These are phyloP conservation scores for Odontesthes bonariensis DNA, from an alignment of 2,113 vertebrate genomes.

Conservation along the genomic window DNA sequence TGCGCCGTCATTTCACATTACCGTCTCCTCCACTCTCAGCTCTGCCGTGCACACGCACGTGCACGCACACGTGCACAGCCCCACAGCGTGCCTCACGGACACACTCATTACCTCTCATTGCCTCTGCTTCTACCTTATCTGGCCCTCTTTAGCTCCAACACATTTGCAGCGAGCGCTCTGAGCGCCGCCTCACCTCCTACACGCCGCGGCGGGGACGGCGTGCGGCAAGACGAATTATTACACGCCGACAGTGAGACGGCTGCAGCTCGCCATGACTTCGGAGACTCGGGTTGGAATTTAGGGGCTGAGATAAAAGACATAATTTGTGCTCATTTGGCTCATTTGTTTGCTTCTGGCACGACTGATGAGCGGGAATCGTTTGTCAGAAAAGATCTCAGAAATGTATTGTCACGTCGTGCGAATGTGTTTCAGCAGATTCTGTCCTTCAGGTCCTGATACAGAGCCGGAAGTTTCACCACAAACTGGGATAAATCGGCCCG, in stretches of 20 bases:
- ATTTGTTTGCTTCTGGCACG: neutral
- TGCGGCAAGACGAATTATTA: slow-evolving; percentile 64
- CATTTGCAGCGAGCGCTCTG: slow-evolving; percentile 62
- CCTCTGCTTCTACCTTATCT: slow-evolving; percentile 78
- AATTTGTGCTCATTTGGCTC: slow-evolving; percentile 2
- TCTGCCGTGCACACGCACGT: slow-evolving; percentile 80
- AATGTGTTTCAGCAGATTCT: neutral
- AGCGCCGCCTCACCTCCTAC: slow-evolving; percentile 68
- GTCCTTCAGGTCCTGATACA: too few relatives aligned
- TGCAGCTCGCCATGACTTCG: slow-evolving; percentile 38
- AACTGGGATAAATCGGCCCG: too few relatives aligned
- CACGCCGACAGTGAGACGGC: slow-evolving; percentile 46
- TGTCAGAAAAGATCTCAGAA: neutral
- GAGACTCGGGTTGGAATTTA: slow-evolving; percentile 14
- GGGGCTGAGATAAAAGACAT: slow-evolving; percentile 3
- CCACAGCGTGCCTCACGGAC: slow-evolving; percentile 68
- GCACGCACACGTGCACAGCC: slow-evolving; percentile 23
- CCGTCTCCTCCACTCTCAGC: slow-evolving; percentile 86
- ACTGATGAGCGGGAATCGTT: neutral
- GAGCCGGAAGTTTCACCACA: too few relatives aligned
- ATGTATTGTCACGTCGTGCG: neutral
- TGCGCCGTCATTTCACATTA: slow-evolving; percentile 95
- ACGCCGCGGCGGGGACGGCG: slow-evolving; percentile 45
- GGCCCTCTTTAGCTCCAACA: slow-evolving; percentile 70
- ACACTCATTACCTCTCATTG: slow-evolving; percentile 73